Percentiles rank a stretch among this genome's conserved stretches.
Evolutionary conservation across 2,888 invertebrate genomes (phyloP).

Genomic region (Drosophila nr. perissopoda): DNA sequence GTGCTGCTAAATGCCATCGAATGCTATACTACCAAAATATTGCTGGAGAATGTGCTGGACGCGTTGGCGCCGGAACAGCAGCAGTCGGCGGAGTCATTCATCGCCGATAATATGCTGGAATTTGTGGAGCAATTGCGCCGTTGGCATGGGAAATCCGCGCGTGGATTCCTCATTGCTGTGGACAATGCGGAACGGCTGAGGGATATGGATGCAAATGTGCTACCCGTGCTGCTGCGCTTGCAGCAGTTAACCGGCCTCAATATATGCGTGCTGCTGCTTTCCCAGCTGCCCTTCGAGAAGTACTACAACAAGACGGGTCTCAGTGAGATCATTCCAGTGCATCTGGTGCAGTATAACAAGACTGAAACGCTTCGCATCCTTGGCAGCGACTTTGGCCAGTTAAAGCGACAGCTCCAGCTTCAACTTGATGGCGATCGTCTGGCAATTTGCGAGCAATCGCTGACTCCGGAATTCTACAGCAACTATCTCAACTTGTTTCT

Average conservation of each 20-base stretch:
- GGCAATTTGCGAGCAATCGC: conserved; percentile 74
- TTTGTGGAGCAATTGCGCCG: conserved; percentile 86
- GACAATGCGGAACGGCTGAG: conserved; percentile 93
- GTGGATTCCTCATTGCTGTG: conserved; percentile 88
- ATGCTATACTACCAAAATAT: conserved; percentile 90
- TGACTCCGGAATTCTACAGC: conserved; percentile 87
- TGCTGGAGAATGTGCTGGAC: conserved; percentile 91
- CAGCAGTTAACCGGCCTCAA: conserved; percentile 90
- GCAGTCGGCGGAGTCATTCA: conserved; percentile 70
- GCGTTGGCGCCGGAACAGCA: conserved; percentile 74
- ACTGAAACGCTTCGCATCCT: conserved; percentile 88
- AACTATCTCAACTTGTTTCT: conserved; percentile 93
- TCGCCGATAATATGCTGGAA: conserved; percentile 90
- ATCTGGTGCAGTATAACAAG: conserved; percentile 93
- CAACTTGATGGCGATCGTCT: conserved; percentile 39
- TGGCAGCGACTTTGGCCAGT: conserved; percentile 80
- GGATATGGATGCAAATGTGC: conserved; percentile 90
- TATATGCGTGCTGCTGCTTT: conserved; percentile 91
- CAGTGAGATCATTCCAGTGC: conserved; percentile 89
- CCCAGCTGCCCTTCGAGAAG: conserved; percentile 93
- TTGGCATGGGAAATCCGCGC: conserved; percentile 29
- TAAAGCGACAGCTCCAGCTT: conserved; percentile 44
- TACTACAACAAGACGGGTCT: conserved; percentile 90
- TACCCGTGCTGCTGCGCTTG: conserved; percentile 90
- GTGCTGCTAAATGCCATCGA: conserved; percentile 91